A percentile compares a stretch with the other conserved stretches of the same genome.
phyloP scores from a whole-genome alignment of 2,113 vertebrate species.

The Podarcis muralis region DNA sequence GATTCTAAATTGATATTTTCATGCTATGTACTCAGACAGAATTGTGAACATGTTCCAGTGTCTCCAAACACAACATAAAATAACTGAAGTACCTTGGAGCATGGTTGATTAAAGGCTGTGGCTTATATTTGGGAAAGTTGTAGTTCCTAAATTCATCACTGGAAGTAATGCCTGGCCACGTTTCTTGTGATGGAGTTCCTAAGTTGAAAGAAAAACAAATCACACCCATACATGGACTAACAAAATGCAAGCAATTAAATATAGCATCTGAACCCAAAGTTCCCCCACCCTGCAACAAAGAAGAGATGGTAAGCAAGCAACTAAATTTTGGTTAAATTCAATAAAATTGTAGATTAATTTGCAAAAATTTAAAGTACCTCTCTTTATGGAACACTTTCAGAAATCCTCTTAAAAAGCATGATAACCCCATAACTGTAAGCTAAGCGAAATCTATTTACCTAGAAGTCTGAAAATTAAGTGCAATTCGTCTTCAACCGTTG shows the following conservation, averaged over 20 bases:
- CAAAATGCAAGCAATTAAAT: constrained; percentile 19
- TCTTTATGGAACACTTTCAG: not conserved
- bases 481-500: constrained; percentile 97
- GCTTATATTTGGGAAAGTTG: constrained; percentile 97
- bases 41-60: not conserved
- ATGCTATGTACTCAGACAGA: not conserved
- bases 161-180: constrained; percentile 93
- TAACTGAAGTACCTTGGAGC: constrained; percentile 87
- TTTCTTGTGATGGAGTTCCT: constrained; percentile 96
- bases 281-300: not conserved
- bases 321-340: not conserved
- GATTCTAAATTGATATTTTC: not conserved
- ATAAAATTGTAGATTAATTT: not conserved
- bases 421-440: not conserved
- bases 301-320: not conserved
- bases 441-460: constrained; percentile 78
- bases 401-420: constrained; percentile 8
- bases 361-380: not conserved
- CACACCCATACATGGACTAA: constrained; percentile 9
- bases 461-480: constrained; percentile 97
- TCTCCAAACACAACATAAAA: not conserved
- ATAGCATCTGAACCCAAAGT: constrained; percentile 15
- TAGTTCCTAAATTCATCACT: constrained; percentile 98
- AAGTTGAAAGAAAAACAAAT: constrained; percentile 53
- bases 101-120: constrained; percentile 94